Conservation (phyloP, 2,888 invertebrate species). For the Stenolophus ochropezus region DNA sequence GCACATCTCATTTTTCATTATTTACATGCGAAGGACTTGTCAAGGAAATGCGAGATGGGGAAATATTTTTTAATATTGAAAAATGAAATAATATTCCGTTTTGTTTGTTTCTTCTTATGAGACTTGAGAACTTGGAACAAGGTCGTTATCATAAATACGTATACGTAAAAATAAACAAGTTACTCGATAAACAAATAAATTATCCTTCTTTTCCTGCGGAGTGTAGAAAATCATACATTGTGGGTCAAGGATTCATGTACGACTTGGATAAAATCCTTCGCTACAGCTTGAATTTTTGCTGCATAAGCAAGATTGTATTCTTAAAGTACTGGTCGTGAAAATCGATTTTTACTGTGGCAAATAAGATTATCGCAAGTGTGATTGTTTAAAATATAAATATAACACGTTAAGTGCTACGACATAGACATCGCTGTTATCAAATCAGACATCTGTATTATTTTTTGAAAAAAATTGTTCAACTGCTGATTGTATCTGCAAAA, state of each 20-base stretch:
- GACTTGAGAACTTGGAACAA: background rate
- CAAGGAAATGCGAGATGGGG: background rate
- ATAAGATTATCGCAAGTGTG: too few species aligned
- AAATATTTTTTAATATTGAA: background rate
- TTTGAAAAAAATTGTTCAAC: too few species aligned
- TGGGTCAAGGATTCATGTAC: background rate
- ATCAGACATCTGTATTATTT: too few species aligned
- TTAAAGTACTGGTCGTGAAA: too few species aligned
- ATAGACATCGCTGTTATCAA: too few species aligned
- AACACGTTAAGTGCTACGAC: too few species aligned
- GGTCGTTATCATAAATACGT: background rate
- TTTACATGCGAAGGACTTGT: background rate
- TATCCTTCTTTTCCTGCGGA: background rate
- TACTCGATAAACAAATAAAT: background rate
- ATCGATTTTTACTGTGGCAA: too few species aligned
- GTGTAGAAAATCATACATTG: background rate
- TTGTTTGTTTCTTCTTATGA: constrained; percentile 5
- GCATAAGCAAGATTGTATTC: too few species aligned
- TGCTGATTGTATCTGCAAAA: too few species aligned
- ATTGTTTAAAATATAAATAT: too few species aligned
- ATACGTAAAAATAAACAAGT: background rate
- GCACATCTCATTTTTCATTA: background rate
- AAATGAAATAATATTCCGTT: background rate
- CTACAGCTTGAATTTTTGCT: too few species aligned
- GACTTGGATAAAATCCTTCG: background rate